Base-by-base conservation (phyloP, 2,888 invertebrate genomes). In the Dicranocentrus wangi region DNA sequence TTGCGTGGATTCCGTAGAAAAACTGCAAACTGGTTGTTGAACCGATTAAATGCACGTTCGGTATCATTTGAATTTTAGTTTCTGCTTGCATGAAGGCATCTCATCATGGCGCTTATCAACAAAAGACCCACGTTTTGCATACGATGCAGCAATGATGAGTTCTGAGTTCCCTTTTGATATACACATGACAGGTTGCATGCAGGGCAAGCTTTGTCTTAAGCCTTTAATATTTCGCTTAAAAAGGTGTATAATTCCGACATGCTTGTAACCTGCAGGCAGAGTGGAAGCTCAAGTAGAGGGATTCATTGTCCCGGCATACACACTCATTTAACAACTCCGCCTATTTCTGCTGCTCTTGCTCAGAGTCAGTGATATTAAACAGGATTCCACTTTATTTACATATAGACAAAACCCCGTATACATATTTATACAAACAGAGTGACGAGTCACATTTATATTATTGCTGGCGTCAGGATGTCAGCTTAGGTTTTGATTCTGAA, bases 391-490 rank as follows among this genome's bases (percentile, higher is more conserved):
- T 68, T 68, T 77, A 77, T 69, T 77, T 77, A 68, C 76, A 68
- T 69, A 77, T 5, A 39, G 5, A 39, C 39, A 39, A 8, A 39
- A 5, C 7, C 39, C 7, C 39, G n/a, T n/a, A n/a, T n/a, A n/a
- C n/a, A 13, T 39, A 13, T 39, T 8, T 13, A 39, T 5, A 39
- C 39, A 39, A 39, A 39, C 39, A 39, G 7, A 39, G 68, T 69
- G 76, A 68, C 75, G 65, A 73, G 68, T 77, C 68, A 60, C 76
- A 77, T 60, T 75, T 69, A 68, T 69, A 61, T 69, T 77, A 77
- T 69, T 68, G 69, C 76, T 77, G 76, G 76, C 76, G 76, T 77
- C 76, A 69, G 61, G 28, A 69, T 77, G 68, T 77, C 76, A 77
- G 76, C 76, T 66, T 27, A 53, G 58, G 43, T 66, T 77, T 65